Conservation (phyloP, 2,113 vertebrate species). For the Amphilophus citrinellus region DNA sequence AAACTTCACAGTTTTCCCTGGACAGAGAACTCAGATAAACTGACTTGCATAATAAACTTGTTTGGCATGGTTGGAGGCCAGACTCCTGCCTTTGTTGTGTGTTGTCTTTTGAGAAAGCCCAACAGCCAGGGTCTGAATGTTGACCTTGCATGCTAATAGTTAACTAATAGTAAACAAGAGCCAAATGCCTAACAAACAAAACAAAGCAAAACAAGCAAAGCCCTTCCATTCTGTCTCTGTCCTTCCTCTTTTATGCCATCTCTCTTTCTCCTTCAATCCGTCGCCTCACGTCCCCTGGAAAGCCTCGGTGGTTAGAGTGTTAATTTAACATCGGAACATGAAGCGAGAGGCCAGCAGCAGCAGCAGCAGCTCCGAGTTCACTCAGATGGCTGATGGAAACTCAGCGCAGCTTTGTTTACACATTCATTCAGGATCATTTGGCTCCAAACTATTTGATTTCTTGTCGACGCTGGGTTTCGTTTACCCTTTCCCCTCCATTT, state of each 20-base stretch:
- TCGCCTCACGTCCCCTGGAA: constrained; percentile 45
- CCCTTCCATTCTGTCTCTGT: constrained; percentile 26
- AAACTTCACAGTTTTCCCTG: neutral
- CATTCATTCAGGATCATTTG: constrained; percentile 60
- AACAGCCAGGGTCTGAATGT: constrained; percentile 74
- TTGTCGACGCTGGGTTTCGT: constrained; percentile 15
- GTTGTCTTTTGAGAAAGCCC: constrained; percentile 50
- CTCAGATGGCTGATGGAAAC: constrained; percentile 63
- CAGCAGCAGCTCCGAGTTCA: constrained; percentile 56
- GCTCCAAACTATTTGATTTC: constrained; percentile 33
- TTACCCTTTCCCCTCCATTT: constrained; percentile 39
- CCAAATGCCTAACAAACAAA: constrained; percentile 69
- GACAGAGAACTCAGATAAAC: constrained; percentile 35
- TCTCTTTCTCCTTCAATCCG: constrained; percentile 4
- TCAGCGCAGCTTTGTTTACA: constrained; percentile 59
- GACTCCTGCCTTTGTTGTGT: constrained; percentile 69
- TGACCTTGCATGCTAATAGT: constrained; percentile 65
- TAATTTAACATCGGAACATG: constrained; percentile 59
- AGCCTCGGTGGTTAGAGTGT: constrained; percentile 43
- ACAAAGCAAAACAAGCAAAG: constrained; percentile 43
- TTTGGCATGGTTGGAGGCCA: constrained; percentile 48
- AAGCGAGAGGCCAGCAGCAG: constrained; percentile 44
- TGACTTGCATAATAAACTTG: constrained; percentile 14
- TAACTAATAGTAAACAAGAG: constrained; percentile 78
- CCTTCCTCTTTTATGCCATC: constrained; percentile 46